Evolutionary conservation across 2,797 vertebrate genomes (phyloP), one percentile per base, ranked within the genome.

Genomic region (Catostomus latipinnis): DNA sequence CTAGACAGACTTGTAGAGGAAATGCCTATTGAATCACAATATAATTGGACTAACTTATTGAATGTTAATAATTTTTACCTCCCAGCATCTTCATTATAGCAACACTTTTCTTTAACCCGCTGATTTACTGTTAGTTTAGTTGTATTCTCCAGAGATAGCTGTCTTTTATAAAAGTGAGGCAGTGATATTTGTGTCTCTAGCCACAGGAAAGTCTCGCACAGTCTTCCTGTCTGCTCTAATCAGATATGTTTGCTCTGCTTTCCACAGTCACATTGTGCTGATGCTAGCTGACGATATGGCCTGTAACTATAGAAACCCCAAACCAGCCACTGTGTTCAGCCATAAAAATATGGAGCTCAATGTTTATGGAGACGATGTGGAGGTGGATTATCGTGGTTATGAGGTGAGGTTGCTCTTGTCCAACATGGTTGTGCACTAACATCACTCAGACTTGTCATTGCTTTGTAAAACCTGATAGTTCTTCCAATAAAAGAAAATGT

Each of bases 241-340:
- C 75, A 73, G 78, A 76, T 81, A 77, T 77, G 10, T 73, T 57
- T 77, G 50, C 74, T 78, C 34, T 52, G 50, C 13, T 69, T 81
- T 58, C 46, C 4, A n/a, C 81, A 99, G 98, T 88, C 98, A 98
- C 89, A 99, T 99, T 85, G 96, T 99, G 70, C 89, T 99, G 87
- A 99, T 99, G 98, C 91, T 99, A 81, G 97, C 98, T 6, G 98
- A 99, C 78, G 98, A 99, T 86, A 99, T 99, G 98, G 98, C 98
- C 0, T 99, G 98, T 89, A 99, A 97, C 90, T 94, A 97, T 81
- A 93, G 98, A 89, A 99, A 99, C 88, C 98, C 97, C 73, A 98
- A 96, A 86, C 98, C 98, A 34, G 98, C 98, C 63, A 99, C 98
- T 2, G 97, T 99, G 52, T 99, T 97, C 71, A 99, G 97, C 81